Conservation (phyloP, 2,888 invertebrate genomes). For the Koerneria pararmatus region DNA sequence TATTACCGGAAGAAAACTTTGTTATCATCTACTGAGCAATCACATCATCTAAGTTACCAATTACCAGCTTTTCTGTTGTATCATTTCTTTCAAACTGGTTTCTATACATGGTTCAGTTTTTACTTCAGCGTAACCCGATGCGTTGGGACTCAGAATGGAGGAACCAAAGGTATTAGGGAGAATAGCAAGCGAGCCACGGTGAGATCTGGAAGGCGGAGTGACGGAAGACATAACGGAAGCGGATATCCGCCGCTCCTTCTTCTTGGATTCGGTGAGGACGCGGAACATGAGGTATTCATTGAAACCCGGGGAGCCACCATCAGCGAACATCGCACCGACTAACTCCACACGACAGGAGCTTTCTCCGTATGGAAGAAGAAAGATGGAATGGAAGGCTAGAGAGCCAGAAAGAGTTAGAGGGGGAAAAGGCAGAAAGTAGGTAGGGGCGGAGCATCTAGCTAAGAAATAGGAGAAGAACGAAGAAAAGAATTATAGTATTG, state of each 20-base stretch:
- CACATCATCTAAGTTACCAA: too few species aligned
- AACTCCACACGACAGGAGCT: not conserved
- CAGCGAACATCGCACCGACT: conserved; percentile 12
- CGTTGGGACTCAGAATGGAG: not conserved
- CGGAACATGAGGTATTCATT: conserved; percentile 52
- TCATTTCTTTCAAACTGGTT: conserved; percentile 8
- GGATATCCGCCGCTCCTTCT: conserved; percentile 6
- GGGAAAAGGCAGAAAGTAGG: not conserved
- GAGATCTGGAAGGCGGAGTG: not conserved
- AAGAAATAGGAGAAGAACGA: too few species aligned
- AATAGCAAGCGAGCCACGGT: not conserved
- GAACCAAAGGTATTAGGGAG: not conserved
- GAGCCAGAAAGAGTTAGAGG: not conserved
- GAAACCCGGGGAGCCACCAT: conserved; percentile 25
- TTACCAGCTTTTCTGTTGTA: too few species aligned
- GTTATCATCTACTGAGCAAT: too few species aligned
- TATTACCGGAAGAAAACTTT: too few species aligned
- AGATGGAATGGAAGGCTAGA: not conserved
- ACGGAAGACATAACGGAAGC: not conserved
- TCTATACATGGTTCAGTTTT: not conserved
- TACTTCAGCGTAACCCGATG: not conserved
- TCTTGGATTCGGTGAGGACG: conserved; percentile 39
- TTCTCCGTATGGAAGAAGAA: not conserved
- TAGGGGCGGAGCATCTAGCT: too few species aligned
- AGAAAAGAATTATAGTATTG: too few species aligned